Evolutionary conservation across 2,888 invertebrate genomes (phyloP), one percentile per base, ranked within the genome.

Genomic region (Danaus chrysippus): DNA sequence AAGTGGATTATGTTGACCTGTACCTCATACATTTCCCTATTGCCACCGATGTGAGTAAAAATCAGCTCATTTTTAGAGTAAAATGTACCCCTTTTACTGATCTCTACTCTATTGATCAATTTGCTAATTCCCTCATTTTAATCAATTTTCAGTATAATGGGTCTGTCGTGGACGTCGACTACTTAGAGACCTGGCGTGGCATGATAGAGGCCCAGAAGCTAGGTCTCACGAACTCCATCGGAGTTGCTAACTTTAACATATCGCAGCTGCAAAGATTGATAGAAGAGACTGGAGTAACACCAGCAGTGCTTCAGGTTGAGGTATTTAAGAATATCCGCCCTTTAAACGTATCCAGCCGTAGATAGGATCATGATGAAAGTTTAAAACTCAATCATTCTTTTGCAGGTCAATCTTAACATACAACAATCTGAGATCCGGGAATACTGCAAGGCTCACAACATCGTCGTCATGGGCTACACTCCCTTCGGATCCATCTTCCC

Each of bases 161-260:
- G 0, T 73, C 78, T 0, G 82, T 71, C 65, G 80, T 83, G 58
- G 64, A 92, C 66, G 92, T 92, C 0, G 95, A 95, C 80, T 94
- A 92, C 74, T 64, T 94, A 10, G 94, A 94, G 0, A 94, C 94
- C 0, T 94, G 94, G 93, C 92, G 92, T 68, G 94, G 91, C 0
- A 93, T 96, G 94, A 94, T 95, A 71, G 91, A 92, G 53, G 92
- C 94, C 34, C 92, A 93, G 61, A 77, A 82, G 13, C 88, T 92
- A 55, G 94, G 95, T 0, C 83, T 95, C 41, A 81, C 92, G 0
- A 93, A 91, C 73, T 93, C 94, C 60, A 94, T 96, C 67, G 96
- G 96, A 0, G 73, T 96, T 19, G 95, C 95, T 65, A 96, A 96
- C 82, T 96, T 96, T 77, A 96, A 95, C 79, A 91, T 92, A 60